These are phyloP conservation scores for Sciaenops ocellatus DNA, from an alignment of 2,797 vertebrate genomes.

Conservation along the genomic window DNA sequence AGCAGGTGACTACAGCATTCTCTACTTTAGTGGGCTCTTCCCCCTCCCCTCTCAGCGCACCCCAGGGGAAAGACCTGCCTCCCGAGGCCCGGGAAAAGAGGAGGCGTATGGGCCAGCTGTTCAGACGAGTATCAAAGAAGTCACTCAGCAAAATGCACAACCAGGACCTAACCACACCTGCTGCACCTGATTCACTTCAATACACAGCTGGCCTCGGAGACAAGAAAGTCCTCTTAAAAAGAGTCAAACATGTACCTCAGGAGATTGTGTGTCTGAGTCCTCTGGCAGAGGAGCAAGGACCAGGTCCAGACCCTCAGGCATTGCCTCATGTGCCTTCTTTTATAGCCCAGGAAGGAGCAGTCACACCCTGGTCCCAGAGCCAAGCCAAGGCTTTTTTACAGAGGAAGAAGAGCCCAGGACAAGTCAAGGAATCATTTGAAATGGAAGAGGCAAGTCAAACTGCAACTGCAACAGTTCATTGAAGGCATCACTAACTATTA, in stretches of 20 bases:
- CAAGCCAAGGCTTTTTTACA: conserved; percentile 32
- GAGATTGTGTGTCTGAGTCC: conserved; percentile 41
- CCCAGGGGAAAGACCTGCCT: conserved; percentile 30
- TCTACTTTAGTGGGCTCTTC: conserved; percentile 79
- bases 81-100: conserved; percentile 60
- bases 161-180: background rate
- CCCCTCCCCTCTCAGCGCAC: background rate
- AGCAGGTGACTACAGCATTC: conserved; percentile 87
- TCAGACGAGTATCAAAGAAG: conserved; percentile 83
- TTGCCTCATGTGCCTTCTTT: background rate
- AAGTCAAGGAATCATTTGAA: conserved; percentile 85
- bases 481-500: background rate
- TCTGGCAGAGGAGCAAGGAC: conserved; percentile 64
- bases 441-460: conserved; percentile 86
- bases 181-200: conserved; percentile 10
- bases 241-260: conserved; percentile 22
- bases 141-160: conserved; percentile 46
- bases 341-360: conserved; percentile 22
- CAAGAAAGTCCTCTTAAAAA: conserved; percentile 41
- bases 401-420: conserved; percentile 57
- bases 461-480: background rate
- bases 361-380: conserved; percentile 17
- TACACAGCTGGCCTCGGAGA: conserved; percentile 24
- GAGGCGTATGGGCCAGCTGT: conserved; percentile 77
- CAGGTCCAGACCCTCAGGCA: conserved; percentile 15